Percentiles rank a stretch among this genome's conserved stretches.
Evolutionary conservation across 2,888 invertebrate species (phyloP).

Genomic region (Hirtodrosophila cameraria): DNA sequence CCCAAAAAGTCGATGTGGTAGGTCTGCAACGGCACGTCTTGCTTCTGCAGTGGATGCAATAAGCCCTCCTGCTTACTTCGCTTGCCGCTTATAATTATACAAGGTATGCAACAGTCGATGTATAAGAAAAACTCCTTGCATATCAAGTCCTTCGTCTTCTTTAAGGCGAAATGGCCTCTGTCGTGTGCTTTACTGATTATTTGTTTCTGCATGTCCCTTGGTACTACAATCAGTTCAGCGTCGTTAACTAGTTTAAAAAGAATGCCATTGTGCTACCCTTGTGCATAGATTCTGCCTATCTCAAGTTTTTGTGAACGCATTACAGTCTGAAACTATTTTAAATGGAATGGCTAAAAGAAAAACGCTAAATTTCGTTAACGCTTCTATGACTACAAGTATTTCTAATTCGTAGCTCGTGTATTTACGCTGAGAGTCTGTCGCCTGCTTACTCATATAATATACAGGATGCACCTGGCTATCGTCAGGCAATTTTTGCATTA

Average conservation of each 20-base stretch:
- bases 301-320: neutral
- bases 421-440: neutral
- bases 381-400: conserved; percentile 1
- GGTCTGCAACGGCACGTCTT: conserved; percentile 45
- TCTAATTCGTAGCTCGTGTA: neutral
- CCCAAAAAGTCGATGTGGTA: conserved; percentile 79
- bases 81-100: conserved; percentile 37
- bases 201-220: too few species aligned
- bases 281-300: conserved; percentile 2
- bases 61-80: conserved; percentile 44
- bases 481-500: conserved; percentile 5
- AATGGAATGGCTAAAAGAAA: neutral
- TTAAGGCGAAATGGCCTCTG: too few species aligned
- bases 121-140: conserved; percentile 37
- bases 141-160: conserved; percentile 38
- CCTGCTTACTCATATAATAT: conserved; percentile 1
- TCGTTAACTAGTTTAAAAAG: too few species aligned
- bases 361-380: conserved; percentile 7
- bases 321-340: too few species aligned
- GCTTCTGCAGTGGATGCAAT: conserved; percentile 40
- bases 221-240: too few species aligned
- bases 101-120: conserved; percentile 39
- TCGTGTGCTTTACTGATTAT: too few species aligned
- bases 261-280: too few species aligned
- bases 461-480: conserved; percentile 8